A percentile compares a stretch with the other conserved stretches of the same genome.
Conservation (phyloP, 2,888 invertebrate species). For the Drosophila atroscutellata region DNA sequence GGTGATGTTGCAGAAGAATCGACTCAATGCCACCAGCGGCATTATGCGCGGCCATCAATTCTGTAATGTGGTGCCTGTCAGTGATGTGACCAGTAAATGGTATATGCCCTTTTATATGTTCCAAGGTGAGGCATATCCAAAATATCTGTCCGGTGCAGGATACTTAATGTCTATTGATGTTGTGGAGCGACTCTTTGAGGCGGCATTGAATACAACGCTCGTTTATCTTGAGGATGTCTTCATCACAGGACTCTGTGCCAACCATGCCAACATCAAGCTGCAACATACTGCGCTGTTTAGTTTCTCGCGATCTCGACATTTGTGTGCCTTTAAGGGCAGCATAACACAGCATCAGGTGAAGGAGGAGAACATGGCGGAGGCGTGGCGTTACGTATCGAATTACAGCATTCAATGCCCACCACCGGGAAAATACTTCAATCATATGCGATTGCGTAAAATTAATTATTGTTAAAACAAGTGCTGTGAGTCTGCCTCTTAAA, state of each 20-base stretch:
- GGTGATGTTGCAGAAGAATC: constrained; percentile 76
- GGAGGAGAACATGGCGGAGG: constrained; percentile 85
- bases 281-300: constrained; percentile 88
- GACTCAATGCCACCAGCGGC: constrained; percentile 84
- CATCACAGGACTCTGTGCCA: constrained; percentile 91
- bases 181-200: constrained; percentile 88
- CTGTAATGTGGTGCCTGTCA: constrained; percentile 91
- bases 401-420: constrained; percentile 81
- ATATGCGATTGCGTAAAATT: constrained; percentile 68
- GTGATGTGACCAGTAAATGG: constrained; percentile 92
- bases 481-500: constrained; percentile 42
- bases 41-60: constrained; percentile 91
- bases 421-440: constrained; percentile 82
- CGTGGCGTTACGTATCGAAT: constrained; percentile 82
- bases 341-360: constrained; percentile 87
- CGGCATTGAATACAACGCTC: constrained; percentile 89
- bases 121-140: constrained; percentile 89
- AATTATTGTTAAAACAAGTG: constrained; percentile 51
- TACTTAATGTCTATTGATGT: constrained; percentile 91
- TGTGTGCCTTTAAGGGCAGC: constrained; percentile 86
- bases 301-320: constrained; percentile 84
- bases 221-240: constrained; percentile 93
- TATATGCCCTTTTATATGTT: constrained; percentile 93
- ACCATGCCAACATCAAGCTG: constrained; percentile 87
- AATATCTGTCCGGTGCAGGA: constrained; percentile 93